Percentiles rank a stretch among this genome's conserved stretches.
These are phyloP conservation scores for Mionectes macconnelli DNA, from an alignment of 2,113 vertebrate species.

Conservation along the genomic window DNA sequence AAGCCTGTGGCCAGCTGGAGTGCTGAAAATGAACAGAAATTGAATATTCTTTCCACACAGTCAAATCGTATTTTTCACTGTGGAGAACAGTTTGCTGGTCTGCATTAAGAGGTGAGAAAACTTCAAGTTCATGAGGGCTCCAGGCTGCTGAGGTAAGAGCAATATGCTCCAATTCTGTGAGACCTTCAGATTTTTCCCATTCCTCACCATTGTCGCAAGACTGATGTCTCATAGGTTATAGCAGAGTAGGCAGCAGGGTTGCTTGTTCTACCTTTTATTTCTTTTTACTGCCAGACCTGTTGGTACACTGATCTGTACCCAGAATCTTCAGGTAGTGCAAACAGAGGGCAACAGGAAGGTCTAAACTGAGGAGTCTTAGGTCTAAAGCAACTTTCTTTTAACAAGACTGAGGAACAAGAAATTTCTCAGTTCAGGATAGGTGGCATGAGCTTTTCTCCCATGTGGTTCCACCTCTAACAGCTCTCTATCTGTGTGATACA, in stretches of 20 bases:
- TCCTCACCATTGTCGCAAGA: not conserved
- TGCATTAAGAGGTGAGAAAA: not conserved
- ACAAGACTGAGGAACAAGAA: not conserved
- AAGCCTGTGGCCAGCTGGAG: not conserved
- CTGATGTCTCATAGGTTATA: not conserved
- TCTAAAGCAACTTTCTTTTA: not conserved
- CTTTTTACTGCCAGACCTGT: not conserved
- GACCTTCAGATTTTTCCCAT: not conserved
- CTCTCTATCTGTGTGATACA: not conserved
- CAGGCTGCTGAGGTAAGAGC: not conserved
- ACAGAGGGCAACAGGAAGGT: not conserved
- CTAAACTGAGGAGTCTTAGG: not conserved
- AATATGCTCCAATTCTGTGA: not conserved
- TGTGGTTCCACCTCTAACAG: not conserved
- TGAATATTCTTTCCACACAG: not conserved
- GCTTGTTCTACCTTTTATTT: not conserved
- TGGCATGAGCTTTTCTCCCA: not conserved
- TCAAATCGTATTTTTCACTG: not conserved
- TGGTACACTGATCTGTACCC: not conserved
- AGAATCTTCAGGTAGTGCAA: not conserved
- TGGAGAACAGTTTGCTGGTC: not conserved
- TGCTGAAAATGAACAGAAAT: not conserved
- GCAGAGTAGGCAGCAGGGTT: not conserved
- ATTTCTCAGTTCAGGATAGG: not conserved
- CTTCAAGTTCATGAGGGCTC: not conserved